Percentiles rank a stretch among this genome's conserved stretches.
These are phyloP conservation scores for Sarcophaga peregrina DNA, from an alignment of 1,140 invertebrate species.

Conservation along the genomic window DNA sequence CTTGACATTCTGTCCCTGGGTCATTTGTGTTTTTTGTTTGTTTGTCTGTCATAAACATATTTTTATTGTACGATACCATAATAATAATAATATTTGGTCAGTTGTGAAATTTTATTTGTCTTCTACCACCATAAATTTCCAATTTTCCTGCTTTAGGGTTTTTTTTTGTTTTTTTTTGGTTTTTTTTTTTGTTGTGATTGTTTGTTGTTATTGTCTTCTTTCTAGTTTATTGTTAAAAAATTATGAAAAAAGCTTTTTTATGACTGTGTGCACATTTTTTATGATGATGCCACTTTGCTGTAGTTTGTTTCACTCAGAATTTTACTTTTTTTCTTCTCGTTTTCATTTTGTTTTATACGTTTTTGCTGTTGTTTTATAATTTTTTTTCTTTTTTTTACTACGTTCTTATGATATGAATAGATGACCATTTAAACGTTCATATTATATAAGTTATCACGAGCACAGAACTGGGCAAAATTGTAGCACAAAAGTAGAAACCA, in stretches of 20 bases:
- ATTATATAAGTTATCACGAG: neutral
- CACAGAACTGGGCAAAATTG: neutral
- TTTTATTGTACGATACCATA: neutral
- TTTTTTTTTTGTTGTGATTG: neutral
- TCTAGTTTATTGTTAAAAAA: conserved; percentile 28
- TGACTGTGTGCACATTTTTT: conserved; percentile 29
- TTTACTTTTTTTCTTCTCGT: neutral
- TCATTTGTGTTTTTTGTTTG: conserved; percentile 7
- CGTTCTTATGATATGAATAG: conserved; percentile 30
- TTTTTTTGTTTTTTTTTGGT: neutral
- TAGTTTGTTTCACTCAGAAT: neutral
- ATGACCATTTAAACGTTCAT: conserved; percentile 28
- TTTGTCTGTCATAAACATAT: neutral
- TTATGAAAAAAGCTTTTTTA: conserved; percentile 42
- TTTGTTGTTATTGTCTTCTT: neutral
- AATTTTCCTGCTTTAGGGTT: neutral
- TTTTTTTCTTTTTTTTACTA: neutral
- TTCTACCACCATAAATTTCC: conserved; percentile 33
- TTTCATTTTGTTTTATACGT: neutral
- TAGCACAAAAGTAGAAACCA: neutral
- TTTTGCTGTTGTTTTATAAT: neutral
- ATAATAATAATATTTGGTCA: neutral
- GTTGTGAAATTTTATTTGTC: neutral
- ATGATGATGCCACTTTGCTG: conserved; percentile 35
- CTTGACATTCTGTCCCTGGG: neutral